phyloP scores from a whole-genome alignment of 2,113 vertebrate species.

The Propithecus coquereli region DNA sequence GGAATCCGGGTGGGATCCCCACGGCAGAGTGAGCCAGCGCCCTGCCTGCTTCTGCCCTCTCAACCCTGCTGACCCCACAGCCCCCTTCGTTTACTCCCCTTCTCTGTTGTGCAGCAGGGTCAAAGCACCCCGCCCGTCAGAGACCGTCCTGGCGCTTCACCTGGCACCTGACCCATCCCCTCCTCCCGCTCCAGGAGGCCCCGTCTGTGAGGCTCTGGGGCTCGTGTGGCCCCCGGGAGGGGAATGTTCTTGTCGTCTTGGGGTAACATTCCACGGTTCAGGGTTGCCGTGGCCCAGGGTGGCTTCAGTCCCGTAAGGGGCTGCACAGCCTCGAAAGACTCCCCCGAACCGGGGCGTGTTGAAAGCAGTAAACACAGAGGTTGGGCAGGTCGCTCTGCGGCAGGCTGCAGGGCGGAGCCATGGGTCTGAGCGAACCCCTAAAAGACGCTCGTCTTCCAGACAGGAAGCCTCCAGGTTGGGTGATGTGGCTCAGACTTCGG shows the following conservation, averaged over 20 bases:
- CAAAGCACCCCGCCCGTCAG: too few relatives aligned
- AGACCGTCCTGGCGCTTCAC: too few relatives aligned
- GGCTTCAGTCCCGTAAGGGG: accelerated
- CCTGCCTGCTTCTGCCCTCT: too few relatives aligned
- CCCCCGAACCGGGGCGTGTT: accelerated
- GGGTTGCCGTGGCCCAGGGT: accelerated
- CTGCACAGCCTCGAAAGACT: accelerated
- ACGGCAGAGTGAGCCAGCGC: neutral
- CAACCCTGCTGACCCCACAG: too few relatives aligned
- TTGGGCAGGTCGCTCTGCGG: accelerated
- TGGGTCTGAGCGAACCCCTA: accelerated
- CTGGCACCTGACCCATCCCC: too few relatives aligned
- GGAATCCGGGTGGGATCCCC: neutral
- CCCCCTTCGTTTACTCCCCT: too few relatives aligned
- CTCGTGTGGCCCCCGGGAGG: too few relatives aligned
- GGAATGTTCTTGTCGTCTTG: neutral
- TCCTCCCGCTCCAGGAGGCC: too few relatives aligned
- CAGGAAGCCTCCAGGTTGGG: neutral
- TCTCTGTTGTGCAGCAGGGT: too few relatives aligned
- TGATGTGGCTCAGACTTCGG: accelerated
- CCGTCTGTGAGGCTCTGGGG: too few relatives aligned
- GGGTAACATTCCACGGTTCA: too few relatives aligned
- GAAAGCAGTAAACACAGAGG: accelerated
- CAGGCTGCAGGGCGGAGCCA: accelerated
- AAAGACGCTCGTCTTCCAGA: too few relatives aligned